Base-by-base conservation (phyloP, 2,113 vertebrate genomes). In the Reinhardtius hippoglossoides region DNA sequence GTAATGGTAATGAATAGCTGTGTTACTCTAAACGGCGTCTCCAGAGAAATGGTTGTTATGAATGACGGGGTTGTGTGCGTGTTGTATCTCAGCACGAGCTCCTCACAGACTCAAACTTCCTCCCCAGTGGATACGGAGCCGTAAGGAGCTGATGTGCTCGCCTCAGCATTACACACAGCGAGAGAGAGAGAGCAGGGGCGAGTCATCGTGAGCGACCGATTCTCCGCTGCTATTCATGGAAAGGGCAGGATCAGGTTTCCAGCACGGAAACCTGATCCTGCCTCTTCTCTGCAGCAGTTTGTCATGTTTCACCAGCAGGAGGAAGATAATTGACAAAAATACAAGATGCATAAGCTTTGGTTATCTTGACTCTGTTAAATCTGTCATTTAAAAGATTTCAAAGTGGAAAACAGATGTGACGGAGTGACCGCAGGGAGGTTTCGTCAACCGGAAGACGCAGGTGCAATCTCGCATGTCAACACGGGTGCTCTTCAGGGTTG, bases 1-100 rank as follows among this genome's bases (percentile, higher is more conserved):
- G 83, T 71, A 89, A 72, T 79, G 69, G 59, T 89, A 82, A 88
- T 88, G 85, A 90, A 89, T 85, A 86, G 81, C 74, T 80, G 76
- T 80, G 88, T 81, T 82, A 85, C 78, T 68, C 55, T 87, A 85
- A 90, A 87, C 50, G 13, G 77, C 2, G 48, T 82, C 86, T 79
- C 83, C 58, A 24, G 85, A 78, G 84, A 74, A 74, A 55, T 59
- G 4, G 67, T 40, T 68, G 71, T 80, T 78, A 75, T 88, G 78
- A 88, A 87, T 71, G 64, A 84, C 60, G 24, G 37, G 52, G 74
- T 50, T 83, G 67, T 78, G 56, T 68, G 67, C 16, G 31, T 72
- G 57, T 83, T 46, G 66, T 71, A 56, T 71, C 76, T 44, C 66
- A 64, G 67, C 57, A 16, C 80, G 69, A 80, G 76, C 78, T 82